phyloP scores from a whole-genome alignment of 2,797 vertebrate genomes.

The Danio albolineatus region DNA sequence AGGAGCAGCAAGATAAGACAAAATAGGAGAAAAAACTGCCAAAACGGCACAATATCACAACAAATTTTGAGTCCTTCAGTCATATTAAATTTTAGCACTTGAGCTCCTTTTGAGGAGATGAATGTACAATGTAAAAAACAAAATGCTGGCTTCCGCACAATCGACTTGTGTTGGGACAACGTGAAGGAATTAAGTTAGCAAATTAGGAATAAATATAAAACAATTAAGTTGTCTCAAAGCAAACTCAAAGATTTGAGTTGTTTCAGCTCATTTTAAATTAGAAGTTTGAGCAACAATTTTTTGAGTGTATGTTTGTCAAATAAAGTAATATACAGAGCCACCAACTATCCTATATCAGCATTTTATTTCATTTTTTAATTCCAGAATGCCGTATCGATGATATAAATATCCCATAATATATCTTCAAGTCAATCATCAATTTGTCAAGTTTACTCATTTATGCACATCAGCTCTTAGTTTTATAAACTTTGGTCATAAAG shows the following conservation, averaged over 20 bases:
- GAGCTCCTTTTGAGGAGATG: neutral
- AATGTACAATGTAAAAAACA: neutral
- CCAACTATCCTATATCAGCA: neutral
- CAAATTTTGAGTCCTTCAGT: neutral
- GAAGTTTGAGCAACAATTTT: too few species aligned
- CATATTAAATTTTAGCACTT: neutral
- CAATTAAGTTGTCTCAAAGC: too few species aligned
- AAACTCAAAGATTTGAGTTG: too few species aligned
- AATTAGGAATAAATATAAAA: too few species aligned
- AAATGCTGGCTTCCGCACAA: too few species aligned
- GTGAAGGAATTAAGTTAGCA: too few species aligned
- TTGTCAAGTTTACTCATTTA: neutral
- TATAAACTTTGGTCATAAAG: too few species aligned
- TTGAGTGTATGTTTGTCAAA: neutral
- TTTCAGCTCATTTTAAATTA: too few species aligned
- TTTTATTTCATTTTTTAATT: neutral
- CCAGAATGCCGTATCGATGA: neutral
- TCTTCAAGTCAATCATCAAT: neutral
- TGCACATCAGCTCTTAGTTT: too few species aligned
- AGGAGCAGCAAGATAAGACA: neutral
- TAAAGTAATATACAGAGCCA: neutral
- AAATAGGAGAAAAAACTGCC: neutral
- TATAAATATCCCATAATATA: too few species aligned
- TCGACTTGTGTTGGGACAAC: too few species aligned
- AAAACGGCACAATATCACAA: conserved; percentile 1